Evolutionary conservation across 2,113 vertebrate species (phyloP).

Genomic region (Rynchops niger): DNA sequence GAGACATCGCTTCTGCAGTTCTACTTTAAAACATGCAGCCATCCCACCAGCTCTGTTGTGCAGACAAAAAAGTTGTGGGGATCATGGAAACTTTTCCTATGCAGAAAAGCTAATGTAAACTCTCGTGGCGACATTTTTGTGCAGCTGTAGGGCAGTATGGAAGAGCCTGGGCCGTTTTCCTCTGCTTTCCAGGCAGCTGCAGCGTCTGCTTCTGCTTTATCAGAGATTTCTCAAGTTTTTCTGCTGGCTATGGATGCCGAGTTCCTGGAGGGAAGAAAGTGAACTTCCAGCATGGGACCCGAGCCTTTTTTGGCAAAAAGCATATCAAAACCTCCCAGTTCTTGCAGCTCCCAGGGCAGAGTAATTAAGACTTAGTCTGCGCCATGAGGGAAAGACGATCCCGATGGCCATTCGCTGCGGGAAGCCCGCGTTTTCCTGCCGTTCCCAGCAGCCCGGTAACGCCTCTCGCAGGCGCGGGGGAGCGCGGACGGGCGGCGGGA

Average conservation of each 20-base stretch:
- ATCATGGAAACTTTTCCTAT: not conserved
- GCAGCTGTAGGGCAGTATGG: not conserved
- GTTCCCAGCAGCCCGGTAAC: not conserved
- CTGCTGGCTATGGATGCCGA: not conserved
- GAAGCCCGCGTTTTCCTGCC: not conserved
- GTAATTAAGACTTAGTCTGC: not conserved
- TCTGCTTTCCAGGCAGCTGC: not conserved
- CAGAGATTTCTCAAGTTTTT: not conserved
- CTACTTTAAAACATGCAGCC: accelerated
- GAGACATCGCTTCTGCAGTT: accelerated
- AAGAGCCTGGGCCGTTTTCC: not conserved
- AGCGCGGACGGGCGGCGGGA: slow-evolving; percentile 34
- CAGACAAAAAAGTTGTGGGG: not conserved
- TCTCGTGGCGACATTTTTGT: accelerated
- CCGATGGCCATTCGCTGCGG: not conserved
- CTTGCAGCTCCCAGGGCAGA: not conserved
- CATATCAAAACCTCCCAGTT: accelerated
- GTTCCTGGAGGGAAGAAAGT: not conserved
- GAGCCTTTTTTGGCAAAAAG: not conserved
- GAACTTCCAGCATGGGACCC: not conserved
- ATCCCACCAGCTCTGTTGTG: not conserved
- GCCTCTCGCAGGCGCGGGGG: slow-evolving; percentile 1
- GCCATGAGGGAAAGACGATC: not conserved
- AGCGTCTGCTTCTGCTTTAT: not conserved
- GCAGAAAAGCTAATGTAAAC: not conserved